Base-by-base conservation (phyloP, 2,888 invertebrate genomes). In the Agrypnus murinus region DNA sequence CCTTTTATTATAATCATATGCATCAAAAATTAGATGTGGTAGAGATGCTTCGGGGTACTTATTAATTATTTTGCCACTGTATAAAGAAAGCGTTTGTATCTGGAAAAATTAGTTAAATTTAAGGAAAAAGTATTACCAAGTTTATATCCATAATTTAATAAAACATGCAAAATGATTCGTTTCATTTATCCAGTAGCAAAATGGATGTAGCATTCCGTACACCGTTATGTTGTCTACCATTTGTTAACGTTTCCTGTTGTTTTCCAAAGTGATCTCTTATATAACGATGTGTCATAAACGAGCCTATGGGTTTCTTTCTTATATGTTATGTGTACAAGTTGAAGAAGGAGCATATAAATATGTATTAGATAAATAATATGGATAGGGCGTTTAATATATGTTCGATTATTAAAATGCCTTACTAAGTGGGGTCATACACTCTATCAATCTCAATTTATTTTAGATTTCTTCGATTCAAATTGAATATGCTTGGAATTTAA, bases 391-490 rank as follows among this genome's bases (percentile, higher is more conserved):
- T 36, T 55, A 36, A 55, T 55, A 36, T 36, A 55, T 36, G 55
- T 55, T 34, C 53, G 36, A 55, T 55, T 55, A 55, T 55, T 55
- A 55, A 55, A 55, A 55, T 55, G 38, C 55, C 55, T 55, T 36
- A 17, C 10, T 55, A 55, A 55, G 55, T 55, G 55, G 36, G 55
- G 55, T 55, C 55, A 55, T 55, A 55, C 34, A 17, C 55, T 55
- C 55, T 15, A 55, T 55, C 55, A 55, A 55, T 55, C 55, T 55
- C 38, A 55, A 55, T 55, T 36, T 19, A 55, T 55, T 36, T 36
- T 14, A 36, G 55, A 36, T 36, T 34, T 55, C 36, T 32, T 17
- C 14, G 55, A 55, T 55, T 15, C 14, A 17, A 14, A 55, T 36
- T 15, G 55, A 55, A 34, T n/a, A n/a, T 55, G 53, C 32, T 7